Conservation (phyloP, 2,113 vertebrate genomes). For the Redunca redunca region DNA sequence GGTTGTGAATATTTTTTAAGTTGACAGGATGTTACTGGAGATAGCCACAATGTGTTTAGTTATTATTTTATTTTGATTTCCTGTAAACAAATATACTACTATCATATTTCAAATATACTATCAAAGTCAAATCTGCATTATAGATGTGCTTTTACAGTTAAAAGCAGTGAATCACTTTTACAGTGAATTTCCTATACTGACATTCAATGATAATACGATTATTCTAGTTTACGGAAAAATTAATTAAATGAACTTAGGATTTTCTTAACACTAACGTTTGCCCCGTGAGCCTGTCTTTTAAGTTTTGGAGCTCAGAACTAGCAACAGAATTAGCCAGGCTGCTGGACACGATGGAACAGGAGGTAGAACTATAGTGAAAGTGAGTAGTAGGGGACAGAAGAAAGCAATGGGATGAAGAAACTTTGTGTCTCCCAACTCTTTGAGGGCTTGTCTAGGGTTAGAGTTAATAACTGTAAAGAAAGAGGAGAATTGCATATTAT, state of each 20-base stretch:
- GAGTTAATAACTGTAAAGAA: not conserved
- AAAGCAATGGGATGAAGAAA: not conserved
- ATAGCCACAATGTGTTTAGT: not conserved
- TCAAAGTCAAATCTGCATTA: not conserved
- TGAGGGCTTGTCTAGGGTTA: not conserved
- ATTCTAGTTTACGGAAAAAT: not conserved
- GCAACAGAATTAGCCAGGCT: not conserved
- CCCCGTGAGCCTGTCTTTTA: not conserved
- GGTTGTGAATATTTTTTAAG: not conserved
- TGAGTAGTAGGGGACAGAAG: not conserved
- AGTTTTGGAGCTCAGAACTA: not conserved
- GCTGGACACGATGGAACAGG: rapidly evolving
- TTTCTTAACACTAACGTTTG: not conserved
- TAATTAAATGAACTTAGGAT: not conserved
- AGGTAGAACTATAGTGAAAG: not conserved
- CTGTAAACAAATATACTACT: not conserved
- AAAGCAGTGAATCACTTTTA: not conserved
- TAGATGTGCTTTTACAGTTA: not conserved
- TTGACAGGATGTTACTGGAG: not conserved
- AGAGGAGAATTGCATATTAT: not conserved
- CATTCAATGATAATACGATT: not conserved
- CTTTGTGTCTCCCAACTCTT: not conserved
- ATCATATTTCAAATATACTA: not conserved
- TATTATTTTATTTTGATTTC: not conserved
- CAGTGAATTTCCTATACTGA: not conserved